phyloP scores from a whole-genome alignment of 2,113 vertebrate genomes.

The Xiphophorus couchianus region DNA sequence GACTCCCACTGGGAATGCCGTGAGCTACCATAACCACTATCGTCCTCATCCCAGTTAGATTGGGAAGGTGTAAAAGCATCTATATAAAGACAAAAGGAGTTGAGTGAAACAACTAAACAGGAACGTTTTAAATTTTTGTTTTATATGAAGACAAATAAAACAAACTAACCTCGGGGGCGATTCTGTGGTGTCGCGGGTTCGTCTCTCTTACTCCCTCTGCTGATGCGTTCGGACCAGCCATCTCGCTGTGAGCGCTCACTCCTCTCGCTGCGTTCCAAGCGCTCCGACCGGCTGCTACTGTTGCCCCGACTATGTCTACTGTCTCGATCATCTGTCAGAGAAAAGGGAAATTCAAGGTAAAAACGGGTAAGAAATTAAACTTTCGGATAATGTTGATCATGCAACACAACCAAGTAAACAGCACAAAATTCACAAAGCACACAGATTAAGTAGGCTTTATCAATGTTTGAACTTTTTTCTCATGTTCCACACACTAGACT shows the following conservation, averaged over 20 bases:
- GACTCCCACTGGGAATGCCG: slow-evolving; percentile 96
- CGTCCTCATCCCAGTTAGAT: slow-evolving; percentile 97
- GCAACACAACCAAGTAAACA: neutral
- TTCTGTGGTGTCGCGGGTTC: slow-evolving; percentile 90
- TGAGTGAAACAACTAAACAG: neutral
- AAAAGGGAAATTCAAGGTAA: neutral
- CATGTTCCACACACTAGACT: neutral
- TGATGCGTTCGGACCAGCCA: slow-evolving; percentile 85
- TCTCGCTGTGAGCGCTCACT: slow-evolving; percentile 83
- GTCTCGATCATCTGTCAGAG: slow-evolving; percentile 85
- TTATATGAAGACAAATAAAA: neutral
- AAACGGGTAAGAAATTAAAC: neutral
- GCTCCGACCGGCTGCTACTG: slow-evolving; percentile 76
- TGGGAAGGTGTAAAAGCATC: slow-evolving; percentile 92
- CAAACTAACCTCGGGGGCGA: slow-evolving; percentile 85
- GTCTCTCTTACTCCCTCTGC: slow-evolving; percentile 79
- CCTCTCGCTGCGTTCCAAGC: slow-evolving; percentile 73
- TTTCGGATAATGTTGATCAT: neutral
- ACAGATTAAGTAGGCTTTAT: neutral
- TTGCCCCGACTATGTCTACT: slow-evolving; percentile 78
- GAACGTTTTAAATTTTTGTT: too few species aligned
- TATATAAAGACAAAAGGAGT: slow-evolving; percentile 53
- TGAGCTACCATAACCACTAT: slow-evolving; percentile 81
- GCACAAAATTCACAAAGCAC: neutral
- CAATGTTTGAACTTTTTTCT: neutral